Base-by-base conservation (phyloP, 2,888 invertebrate genomes). In the Chloromyia formosa region DNA sequence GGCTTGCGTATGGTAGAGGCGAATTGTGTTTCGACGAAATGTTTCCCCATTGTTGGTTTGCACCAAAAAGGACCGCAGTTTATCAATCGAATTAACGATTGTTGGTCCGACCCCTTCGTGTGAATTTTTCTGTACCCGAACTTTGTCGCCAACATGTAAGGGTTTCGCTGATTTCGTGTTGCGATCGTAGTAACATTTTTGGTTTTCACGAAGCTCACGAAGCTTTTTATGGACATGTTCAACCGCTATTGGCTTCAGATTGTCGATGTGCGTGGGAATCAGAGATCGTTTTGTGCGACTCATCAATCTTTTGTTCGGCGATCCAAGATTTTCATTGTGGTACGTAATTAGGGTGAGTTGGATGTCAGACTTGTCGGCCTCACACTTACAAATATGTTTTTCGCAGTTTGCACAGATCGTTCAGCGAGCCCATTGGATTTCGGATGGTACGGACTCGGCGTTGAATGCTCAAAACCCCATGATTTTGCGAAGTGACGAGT, bases 401-500 rank as follows among this genome's bases (percentile, higher is more conserved):
- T 78, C 61, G 74, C 77, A 54, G 73, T 76, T 69, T 78, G 78
- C 9, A 78, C 75, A 49, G 75, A 77, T 10, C 74, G 73, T 74
- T 76, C 76, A 9, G 77, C 78, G 42, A 77, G 49, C 1, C 76
- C 77, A 56, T 78, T 78, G 18, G 76, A 77, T 62, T 75, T 68
- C 1, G 77, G 73, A 53, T 77, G 77, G 23, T 75, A 71, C 5
- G 76, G 75, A 16, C 77, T 77, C 16, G 77, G 77, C 27, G 69
- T 77, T 62, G 69, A 75, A 56, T 77, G 76, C 27, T 64, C 64
- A 53, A 76, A 77, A 16, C 72, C 75, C 78, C 76, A 77, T 2
- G n/a, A 9, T 45, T 75, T 75, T 12, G 62, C 66, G 27, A 78
- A 78, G 12, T 74, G 45, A 0, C 58, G 74, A 10, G n/a, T 77